These are phyloP conservation scores for Lepidothrix coronata DNA, from an alignment of 2,113 vertebrate genomes.

Conservation along the genomic window DNA sequence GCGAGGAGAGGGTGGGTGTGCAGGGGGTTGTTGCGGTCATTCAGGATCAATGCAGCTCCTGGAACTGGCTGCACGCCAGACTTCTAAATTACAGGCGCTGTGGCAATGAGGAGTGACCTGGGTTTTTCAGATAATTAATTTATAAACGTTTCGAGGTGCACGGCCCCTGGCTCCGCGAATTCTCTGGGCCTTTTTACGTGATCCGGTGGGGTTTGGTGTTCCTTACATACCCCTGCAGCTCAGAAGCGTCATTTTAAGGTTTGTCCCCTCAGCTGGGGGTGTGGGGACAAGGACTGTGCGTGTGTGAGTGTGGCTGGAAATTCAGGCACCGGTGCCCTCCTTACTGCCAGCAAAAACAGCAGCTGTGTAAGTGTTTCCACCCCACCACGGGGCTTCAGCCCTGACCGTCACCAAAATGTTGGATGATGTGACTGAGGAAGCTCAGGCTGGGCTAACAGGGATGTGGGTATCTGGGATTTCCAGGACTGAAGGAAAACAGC, in stretches of 20 bases:
- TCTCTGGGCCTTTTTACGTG: neutral
- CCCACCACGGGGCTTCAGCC: neutral
- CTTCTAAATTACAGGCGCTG: constrained; percentile 78
- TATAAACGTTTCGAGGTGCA: constrained; percentile 43
- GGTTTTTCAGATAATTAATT: constrained; percentile 67
- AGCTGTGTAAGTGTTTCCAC: neutral
- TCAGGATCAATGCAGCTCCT: constrained; percentile 77
- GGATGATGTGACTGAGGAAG: neutral
- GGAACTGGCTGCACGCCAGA: constrained; percentile 76
- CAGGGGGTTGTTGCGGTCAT: constrained; percentile 60
- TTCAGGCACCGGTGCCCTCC: neutral
- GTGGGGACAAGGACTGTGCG: neutral
- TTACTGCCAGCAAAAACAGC: neutral
- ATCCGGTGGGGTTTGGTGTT: neutral
- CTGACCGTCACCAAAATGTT: neutral
- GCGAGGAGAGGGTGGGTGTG: neutral
- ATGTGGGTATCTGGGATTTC: neutral
- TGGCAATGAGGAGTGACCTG: constrained; percentile 70
- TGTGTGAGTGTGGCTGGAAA: neutral
- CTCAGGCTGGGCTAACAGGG: neutral
- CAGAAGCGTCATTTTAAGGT: fast-evolving
- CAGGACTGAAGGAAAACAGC: neutral
- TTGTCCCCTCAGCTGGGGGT: neutral
- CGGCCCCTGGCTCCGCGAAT: neutral
- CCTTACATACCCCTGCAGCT: fast-evolving